Conservation (phyloP, 2,888 invertebrate genomes). For the Papilio elwesi region DNA sequence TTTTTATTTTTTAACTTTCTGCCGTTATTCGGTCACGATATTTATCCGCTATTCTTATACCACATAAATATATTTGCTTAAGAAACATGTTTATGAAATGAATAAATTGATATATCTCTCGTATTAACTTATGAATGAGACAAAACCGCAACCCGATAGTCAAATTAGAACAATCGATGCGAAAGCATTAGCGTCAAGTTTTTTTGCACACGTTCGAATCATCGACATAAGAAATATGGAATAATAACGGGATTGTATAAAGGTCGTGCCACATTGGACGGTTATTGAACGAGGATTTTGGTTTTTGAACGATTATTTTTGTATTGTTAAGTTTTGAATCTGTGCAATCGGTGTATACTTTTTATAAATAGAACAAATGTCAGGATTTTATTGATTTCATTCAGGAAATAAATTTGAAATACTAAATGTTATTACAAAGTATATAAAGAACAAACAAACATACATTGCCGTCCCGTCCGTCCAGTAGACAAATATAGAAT, state of each 20-base stretch:
- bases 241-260: slow-evolving; percentile 23
- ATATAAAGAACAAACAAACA: too few relatives aligned
- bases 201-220: slow-evolving; percentile 20
- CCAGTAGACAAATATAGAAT: too few relatives aligned
- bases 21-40: slow-evolving; percentile 2
- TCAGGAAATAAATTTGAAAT: too few relatives aligned
- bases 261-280: slow-evolving; percentile 15
- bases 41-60: not conserved
- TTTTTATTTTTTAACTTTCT: too few relatives aligned
- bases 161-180: slow-evolving; percentile 34
- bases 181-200: slow-evolving; percentile 4
- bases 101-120: not conserved
- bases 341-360: too few relatives aligned
- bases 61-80: not conserved
- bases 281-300: not conserved
- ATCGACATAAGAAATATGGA: slow-evolving; percentile 1
- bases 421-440: too few relatives aligned
- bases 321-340: too few relatives aligned
- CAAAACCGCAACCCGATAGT: slow-evolving; percentile 11
- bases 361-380: too few relatives aligned
- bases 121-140: not conserved
- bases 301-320: not conserved
- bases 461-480: too few relatives aligned
- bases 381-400: too few relatives aligned
- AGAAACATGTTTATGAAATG: not conserved